Base-by-base conservation (phyloP, 2,888 invertebrate genomes). In the Rhaphigaster nebulosa region DNA sequence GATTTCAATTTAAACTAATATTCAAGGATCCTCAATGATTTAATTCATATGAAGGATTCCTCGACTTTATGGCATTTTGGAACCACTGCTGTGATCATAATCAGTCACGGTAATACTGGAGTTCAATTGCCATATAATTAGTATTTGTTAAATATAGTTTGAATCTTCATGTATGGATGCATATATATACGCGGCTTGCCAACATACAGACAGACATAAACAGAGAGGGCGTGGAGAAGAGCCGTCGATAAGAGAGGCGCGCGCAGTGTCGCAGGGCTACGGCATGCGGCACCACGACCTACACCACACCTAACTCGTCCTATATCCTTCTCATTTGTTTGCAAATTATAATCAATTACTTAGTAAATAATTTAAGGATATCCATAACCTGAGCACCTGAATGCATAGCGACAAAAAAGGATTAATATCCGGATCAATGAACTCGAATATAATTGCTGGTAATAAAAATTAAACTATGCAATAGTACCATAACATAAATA, bases 191-290 rank as follows among this genome's bases (percentile, higher is more conserved):
- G 26, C 0, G n/a, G 18, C 45, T n/a, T 84, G n/a, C n/a, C 12
- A 84, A 84, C 84, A 84, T 84, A 84, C 84, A 84, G 84, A 84
- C 45, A 84, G 84, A 84, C 45, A 84, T 84, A 50, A 45, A 84
- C 84, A 84, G 80, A 76, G 41, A 84, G 84, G 45, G 45, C 84
- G 84, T 50, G 84, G 45, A 23, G 84, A 41, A 84, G 45, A n/a
- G 84, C n/a, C 41, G 84, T 84, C 84, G 84, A 84, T 84, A 84
- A 45, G 6, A n/a, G 23, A n/a, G 84, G 88, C 88, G 88, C 88
- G 88, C 88, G 88, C 88, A 88, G 38, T 88, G 88, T 88, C 88
- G 88, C 60, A 88, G 60, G 54, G 41, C 88, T 56, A 88, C 88
- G 56, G 60, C 54, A 56, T 88, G 88, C 88, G 88, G 88, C 88